These are phyloP conservation scores for Euthynnus affinis DNA, from an alignment of 2,797 vertebrate species.

Conservation along the genomic window DNA sequence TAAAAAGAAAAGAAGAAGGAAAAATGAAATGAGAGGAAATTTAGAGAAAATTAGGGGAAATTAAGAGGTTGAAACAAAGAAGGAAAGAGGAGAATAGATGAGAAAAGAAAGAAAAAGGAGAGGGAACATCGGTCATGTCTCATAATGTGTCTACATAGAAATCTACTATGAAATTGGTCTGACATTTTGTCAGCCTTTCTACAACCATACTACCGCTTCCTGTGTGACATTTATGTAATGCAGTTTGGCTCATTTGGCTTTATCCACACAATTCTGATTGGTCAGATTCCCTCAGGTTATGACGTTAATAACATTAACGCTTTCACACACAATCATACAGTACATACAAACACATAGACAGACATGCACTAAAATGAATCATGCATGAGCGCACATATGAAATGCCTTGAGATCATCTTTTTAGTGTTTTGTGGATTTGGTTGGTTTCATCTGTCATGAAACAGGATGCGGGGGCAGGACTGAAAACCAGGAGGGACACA, in stretches of 20 bases:
- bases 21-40: background rate
- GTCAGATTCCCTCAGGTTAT: constrained; percentile 4
- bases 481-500: background rate
- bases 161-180: background rate
- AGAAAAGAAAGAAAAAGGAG: background rate
- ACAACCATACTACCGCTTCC: background rate
- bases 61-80: background rate
- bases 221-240: constrained; percentile 19
- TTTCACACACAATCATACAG: background rate
- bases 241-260: background rate
- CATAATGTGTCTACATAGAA: background rate
- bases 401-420: background rate
- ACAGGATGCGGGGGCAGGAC: background rate
- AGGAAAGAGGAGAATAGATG: background rate
- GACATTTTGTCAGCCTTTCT: constrained; percentile 5
- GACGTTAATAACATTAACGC: background rate
- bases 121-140: background rate
- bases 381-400: background rate
- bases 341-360: background rate
- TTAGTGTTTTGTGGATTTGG: background rate
- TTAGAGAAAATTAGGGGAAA: background rate
- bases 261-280: constrained; percentile 7
- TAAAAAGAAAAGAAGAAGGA: background rate
- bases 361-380: too few species aligned
- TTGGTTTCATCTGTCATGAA: background rate